phyloP scores from a whole-genome alignment of 2,113 vertebrate species.

The Dendrocopos noguchii region DNA sequence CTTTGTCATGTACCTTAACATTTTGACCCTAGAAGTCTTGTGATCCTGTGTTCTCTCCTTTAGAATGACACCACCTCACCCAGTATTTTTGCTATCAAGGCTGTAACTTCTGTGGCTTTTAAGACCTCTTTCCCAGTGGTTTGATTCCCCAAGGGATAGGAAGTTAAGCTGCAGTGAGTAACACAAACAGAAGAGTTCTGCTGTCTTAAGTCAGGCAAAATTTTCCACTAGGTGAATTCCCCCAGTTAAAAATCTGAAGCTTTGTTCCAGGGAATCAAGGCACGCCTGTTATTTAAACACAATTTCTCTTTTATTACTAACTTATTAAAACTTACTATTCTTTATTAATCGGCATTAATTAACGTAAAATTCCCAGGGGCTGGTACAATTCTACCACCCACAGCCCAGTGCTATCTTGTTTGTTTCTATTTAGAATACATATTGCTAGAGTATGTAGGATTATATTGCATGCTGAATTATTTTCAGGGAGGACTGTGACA shows the following conservation, averaged over 20 bases:
- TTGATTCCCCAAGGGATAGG: not conserved
- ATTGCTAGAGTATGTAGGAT: constrained; percentile 28
- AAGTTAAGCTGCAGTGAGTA: not conserved
- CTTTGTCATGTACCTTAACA: not conserved
- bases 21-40: not conserved
- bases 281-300: not conserved
- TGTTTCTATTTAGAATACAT: constrained; percentile 30
- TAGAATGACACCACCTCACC: not conserved
- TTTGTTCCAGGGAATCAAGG: constrained; percentile 15
- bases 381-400: constrained; percentile 18
- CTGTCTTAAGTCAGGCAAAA: not conserved
- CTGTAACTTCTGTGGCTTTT: not conserved
- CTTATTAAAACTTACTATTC: constrained; percentile 13
- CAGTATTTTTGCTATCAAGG: not conserved
- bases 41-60: not conserved
- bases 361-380: constrained; percentile 24
- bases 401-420: constrained; percentile 19
- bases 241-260: constrained; percentile 10
- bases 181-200: not conserved
- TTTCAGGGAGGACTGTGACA: constrained; percentile 52
- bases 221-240: constrained; percentile 53
- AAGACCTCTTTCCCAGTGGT: not conserved
- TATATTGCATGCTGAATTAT: constrained; percentile 50
- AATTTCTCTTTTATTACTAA: constrained; percentile 22
- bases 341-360: constrained; percentile 41